Conservation (phyloP, 2,113 vertebrate genomes). For the Plecturocebus donacophilus region DNA sequence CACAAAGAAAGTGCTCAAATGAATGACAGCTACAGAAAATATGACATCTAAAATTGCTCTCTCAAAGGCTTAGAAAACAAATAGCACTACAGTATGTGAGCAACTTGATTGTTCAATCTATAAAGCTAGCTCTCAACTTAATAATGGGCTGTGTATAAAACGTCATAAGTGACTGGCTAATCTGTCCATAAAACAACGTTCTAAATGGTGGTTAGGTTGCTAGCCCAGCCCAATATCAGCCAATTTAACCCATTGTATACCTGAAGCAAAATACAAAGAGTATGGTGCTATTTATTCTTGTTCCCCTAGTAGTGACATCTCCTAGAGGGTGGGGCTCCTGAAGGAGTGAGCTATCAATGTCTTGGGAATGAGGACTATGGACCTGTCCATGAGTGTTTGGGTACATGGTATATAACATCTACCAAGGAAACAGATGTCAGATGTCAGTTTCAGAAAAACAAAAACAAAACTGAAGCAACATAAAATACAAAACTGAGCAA, state of each 20-base stretch:
- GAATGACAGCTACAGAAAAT: not conserved
- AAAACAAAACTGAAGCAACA: not conserved
- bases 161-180: not conserved
- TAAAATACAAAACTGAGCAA: not conserved
- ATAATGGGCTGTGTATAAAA: not conserved
- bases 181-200: not conserved
- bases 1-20: constrained; percentile 4
- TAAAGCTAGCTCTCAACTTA: not conserved
- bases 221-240: not conserved
- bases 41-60: not conserved
- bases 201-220: not conserved
- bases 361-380: not conserved
- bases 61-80: not conserved
- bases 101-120: not conserved
- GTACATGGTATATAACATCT: not conserved
- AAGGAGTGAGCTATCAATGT: not conserved
- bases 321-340: not conserved
- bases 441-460: not conserved
- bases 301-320: not conserved
- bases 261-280: not conserved
- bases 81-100: not conserved
- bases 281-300: not conserved
- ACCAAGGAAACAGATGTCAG: not conserved
- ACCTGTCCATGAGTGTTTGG: not conserved
- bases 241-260: constrained; percentile 12